Base-by-base conservation (phyloP, 2,113 vertebrate genomes). In the Eurypyga helias region DNA sequence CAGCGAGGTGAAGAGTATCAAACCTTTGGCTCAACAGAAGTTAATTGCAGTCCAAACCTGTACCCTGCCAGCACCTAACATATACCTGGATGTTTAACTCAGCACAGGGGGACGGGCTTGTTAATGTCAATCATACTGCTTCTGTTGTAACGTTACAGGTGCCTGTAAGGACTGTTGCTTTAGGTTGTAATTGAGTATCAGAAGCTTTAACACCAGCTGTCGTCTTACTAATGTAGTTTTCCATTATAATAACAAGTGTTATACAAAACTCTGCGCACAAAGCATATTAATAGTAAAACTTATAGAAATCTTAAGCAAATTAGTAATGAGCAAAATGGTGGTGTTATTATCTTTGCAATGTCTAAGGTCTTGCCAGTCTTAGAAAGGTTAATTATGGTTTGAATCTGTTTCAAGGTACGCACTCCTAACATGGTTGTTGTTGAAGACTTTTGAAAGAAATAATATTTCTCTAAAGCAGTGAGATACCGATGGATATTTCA, bases 321-420 rank as follows among this genome's bases (percentile, higher is more conserved):
- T 33, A 58, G 25, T 29, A 17, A 45, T 0, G 4, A 79, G 6
- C 14, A 36, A 70, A 69, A 34, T n/a, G 1, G 1, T 45, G 18
- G 17, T 69, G 28, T 23, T 78, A 28, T 15, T 43, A 19, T 69
- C 41, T 65, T 45, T 11, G 33, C n/a, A n/a, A 36, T 57, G n/a
- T 52, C 46, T 61, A 61, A 85, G 18, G 52, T 76, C 43, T 72
- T 66, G 45, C 64, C 13, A 28, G 0, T 58, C 25, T 72, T 51
- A 29, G 57, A 29, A 18, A 45, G n/a, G 17, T 66, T 36, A 61
- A 21, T 61, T 72, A 16, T 33, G 21, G 21, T 33, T 83, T 3
- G 5, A n/a, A 46, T 33, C 31, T 75, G 31, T 78, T 46, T 87
- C 46, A 58, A 66, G 49, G 31, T 67, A 10, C 26, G 13, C 2